Evolutionary conservation across 2,888 invertebrate species (phyloP), one percentile per base, ranked within the genome.

Genomic region (Exocentrus adspersus): DNA sequence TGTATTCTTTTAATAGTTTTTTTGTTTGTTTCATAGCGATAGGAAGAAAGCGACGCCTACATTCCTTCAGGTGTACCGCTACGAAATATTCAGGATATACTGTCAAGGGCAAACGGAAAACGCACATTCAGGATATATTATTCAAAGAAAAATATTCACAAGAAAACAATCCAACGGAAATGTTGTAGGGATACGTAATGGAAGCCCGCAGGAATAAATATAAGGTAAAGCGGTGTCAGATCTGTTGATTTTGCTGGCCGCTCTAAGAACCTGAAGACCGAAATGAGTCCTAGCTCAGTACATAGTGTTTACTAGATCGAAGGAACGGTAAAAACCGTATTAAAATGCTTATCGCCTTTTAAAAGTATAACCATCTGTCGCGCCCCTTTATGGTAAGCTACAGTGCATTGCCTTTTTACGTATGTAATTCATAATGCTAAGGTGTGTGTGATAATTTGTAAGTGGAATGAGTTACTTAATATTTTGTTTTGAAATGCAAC

Each of bases 401-500:
- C 50, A 43, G 59, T 60, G 43, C 43, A 51, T 60, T 60, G 48
- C 51, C 45, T 60, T 60, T 17, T 51, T 52, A 52, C 52, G 60
- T 45, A 52, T 52, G 45, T 60, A 60, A 53, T 52, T 58, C 58
- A 57, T 62, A 58, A 50, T 58, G 14, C 4, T 28, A 53, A 63
- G 63, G 63, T 45, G 63, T 63, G 62, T 48, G 46, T 56, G 20
- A 37, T 28, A 42, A 57, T 62, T 57, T 62, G 57, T 58, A 57
- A 62, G 21, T 59, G 63, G 59, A 59, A 59, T 52, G 51, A 63
- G 52, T 58, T 50, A 32, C 41, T 63, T 53, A 58, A 59, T 63
- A 59, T 59, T 58, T 58, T 30, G 21, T 46, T 62, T 62, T 62
- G 42, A 62, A 62, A 62, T 62, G 58, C 62, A 57, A 52, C n/a